Conservation (phyloP, 2,113 vertebrate species). For the Calonectris borealis region DNA sequence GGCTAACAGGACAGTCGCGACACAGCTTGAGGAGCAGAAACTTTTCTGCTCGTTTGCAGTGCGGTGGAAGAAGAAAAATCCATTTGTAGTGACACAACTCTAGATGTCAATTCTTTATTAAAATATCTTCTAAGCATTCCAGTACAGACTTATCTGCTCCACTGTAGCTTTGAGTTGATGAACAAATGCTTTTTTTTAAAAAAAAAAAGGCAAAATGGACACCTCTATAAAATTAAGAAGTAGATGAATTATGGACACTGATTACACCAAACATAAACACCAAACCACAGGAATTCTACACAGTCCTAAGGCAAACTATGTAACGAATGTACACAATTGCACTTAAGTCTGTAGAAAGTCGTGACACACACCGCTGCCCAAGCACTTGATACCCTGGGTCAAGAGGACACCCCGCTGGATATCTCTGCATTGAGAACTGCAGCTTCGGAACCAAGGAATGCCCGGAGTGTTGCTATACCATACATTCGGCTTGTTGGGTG, state of each 20-base stretch:
- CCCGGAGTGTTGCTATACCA: neutral
- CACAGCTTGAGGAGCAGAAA: neutral
- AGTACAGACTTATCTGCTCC: conserved; percentile 1
- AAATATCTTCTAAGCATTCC: conserved; percentile 16
- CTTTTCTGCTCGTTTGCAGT: neutral
- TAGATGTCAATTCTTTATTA: conserved; percentile 65
- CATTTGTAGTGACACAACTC: neutral
- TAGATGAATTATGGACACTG: neutral
- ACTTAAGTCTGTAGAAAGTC: conserved; percentile 6
- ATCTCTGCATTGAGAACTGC: neutral
- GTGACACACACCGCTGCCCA: neutral
- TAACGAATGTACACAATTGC: neutral
- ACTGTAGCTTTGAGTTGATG: neutral
- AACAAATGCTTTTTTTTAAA: neutral
- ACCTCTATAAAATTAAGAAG: neutral
- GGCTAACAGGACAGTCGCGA: fast-evolving
- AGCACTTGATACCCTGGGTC: neutral
- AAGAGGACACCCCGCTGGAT: neutral
- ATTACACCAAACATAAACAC: neutral
- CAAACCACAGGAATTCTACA: neutral
- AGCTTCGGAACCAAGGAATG: neutral
- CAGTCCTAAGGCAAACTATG: conserved; percentile 29
- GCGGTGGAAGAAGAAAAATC: neutral
- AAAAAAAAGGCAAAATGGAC: neutral
- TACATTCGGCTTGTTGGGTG: neutral